Percentiles rank a stretch among this genome's conserved stretches.
phyloP scores from a whole-genome alignment of 2,113 vertebrate genomes.

The Nothobranchius kuhntae region DNA sequence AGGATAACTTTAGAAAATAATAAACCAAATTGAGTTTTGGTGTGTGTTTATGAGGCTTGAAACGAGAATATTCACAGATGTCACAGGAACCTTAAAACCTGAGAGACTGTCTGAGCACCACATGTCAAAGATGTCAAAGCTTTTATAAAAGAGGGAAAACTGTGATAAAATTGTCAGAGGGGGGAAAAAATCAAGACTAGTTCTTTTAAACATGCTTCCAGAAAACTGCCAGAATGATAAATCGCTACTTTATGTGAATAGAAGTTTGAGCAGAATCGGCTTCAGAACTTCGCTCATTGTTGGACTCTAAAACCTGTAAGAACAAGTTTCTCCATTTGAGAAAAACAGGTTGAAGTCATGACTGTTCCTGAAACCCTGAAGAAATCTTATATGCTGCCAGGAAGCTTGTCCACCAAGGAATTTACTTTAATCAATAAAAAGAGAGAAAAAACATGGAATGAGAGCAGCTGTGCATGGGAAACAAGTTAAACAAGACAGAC shows the following conservation, averaged over 20 bases:
- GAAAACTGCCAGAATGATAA: slow-evolving; percentile 22
- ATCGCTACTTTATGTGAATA: slow-evolving; percentile 9
- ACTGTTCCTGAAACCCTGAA: slow-evolving; percentile 24
- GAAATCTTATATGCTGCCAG: slow-evolving; percentile 26
- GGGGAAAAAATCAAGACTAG: not conserved
- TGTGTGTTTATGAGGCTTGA: not conserved
- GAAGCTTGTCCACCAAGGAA: slow-evolving; percentile 29
- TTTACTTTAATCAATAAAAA: slow-evolving; percentile 47
- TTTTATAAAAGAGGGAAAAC: not conserved
- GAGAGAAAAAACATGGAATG: slow-evolving; percentile 25
- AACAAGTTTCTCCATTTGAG: slow-evolving; percentile 34
- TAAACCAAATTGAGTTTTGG: slow-evolving; percentile 1
- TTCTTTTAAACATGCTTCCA: slow-evolving; percentile 7
- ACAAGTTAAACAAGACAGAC: not conserved
- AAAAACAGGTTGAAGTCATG: slow-evolving; percentile 38
- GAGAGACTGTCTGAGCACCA: not conserved
- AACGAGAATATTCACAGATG: not conserved
- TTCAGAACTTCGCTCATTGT: slow-evolving; percentile 8
- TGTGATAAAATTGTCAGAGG: not conserved
- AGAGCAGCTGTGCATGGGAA: slow-evolving; percentile 45
- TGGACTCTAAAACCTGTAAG: slow-evolving; percentile 30
- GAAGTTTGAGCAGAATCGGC: slow-evolving; percentile 13
- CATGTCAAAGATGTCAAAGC: not conserved
- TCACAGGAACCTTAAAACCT: not conserved
- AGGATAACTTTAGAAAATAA: not conserved